Base-by-base conservation (phyloP, 2,797 vertebrate genomes). In the Diplodus sargus region DNA sequence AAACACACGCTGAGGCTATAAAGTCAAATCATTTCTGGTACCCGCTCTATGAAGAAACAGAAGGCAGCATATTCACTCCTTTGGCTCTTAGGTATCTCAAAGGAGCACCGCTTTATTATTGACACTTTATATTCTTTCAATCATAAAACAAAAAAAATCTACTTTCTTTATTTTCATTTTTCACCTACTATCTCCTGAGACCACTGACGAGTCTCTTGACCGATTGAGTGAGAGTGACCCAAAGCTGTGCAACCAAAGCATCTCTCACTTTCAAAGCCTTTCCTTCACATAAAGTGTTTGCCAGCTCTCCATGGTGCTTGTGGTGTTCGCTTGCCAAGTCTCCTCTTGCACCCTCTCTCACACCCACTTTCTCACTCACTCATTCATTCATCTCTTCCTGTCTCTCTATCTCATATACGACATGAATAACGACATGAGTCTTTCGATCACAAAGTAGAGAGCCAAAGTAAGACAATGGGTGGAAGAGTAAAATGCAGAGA, bases 321-420 rank as follows among this genome's bases (percentile, higher is more conserved):
- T 75, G n/a, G 23, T 70, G 72, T 83, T 67, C 4, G 23, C 39
- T 53, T 92, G 90, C 91, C 85, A 93, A 89, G 82, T 85, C 89
- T 85, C 71, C 56, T 84, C 56, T 81, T 73, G 68, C 73, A 61
- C 51, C 66, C 72, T 66, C 74, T 66, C 71, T 78, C 64, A 78
- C 81, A 78, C 52, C 70, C 59, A 74, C 58, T 76, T 60, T 66
- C 69, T 70, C 59, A 22, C 74, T 67, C 65, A 70, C 73, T 65
- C 70, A 71, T 68, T 65, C 70, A 71, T 68, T 74, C 34, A 39
- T 61, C 25, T 22, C n/a, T 18, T 39, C n/a, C 23, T 20, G 43
- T 43, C 43, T 34, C 7, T 0, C 1, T 34, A 23, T 45, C 39
- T 60, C 28, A 4, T 39, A 80, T 70, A 70, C 16, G 49, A 16